Base-by-base conservation (phyloP, 2,113 vertebrate species). In the Limnothrissa miodon region DNA sequence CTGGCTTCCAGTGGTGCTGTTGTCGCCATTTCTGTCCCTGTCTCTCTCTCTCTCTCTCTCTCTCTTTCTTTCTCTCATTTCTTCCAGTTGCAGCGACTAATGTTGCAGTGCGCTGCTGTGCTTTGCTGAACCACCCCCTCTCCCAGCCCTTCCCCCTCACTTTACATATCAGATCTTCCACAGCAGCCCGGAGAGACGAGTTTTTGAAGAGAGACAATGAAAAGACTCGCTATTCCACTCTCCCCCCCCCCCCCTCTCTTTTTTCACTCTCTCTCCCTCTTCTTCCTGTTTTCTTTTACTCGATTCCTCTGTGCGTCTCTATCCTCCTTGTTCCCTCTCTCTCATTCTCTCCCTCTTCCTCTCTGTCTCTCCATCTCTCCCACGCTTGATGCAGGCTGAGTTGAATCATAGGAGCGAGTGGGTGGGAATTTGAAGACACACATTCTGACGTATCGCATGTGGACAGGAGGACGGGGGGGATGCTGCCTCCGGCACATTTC, bases 321-420 rank as follows among this genome's bases (percentile, higher is more conserved):
- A n/a, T 25, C 45, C 8, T 51, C 39, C 80, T 56, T 23, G 36
- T 78, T 48, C 39, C 59, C 51, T 84, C 51, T 80, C 56, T 39
- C 42, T 66, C 25, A 51, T 36, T 21, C 70, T 1, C 46, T 85
- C 29, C 83, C 79, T 83, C 70, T 85, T 78, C 39, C 78, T 84
- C 81, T 81, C 45, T 78, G 78, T 83, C 56, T 81, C 84, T 86
- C 81, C 83, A 81, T 86, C 80, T 83, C 81, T 82, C 86, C 86
- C 83, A 87, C 86, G 87, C 87, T 78, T 85, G 85, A 82, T 87
- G 84, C 87, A 87, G 80, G 82, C 84, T 88, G 66, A 81, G 85
- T 87, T 88, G 87, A 88, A 86, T 88, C 87, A 88, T 84, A 80
- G 82, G 86, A 84, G 78, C 83, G 86, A 85, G 87, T 87, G 87